phyloP scores from a whole-genome alignment of 2,888 invertebrate genomes.

The Brachyptera putata region DNA sequence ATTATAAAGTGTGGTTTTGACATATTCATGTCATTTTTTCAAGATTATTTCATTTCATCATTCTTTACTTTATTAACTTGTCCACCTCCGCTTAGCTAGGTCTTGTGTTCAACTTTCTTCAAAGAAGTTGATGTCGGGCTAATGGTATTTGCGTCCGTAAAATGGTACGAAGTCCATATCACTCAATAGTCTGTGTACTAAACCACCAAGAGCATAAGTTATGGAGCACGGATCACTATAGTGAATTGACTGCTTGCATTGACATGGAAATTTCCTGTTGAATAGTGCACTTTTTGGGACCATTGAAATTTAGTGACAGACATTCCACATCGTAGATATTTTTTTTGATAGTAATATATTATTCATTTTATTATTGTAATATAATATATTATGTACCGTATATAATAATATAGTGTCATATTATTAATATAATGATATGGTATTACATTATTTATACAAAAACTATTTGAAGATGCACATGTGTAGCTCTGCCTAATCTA shows the following conservation, averaged over 20 bases:
- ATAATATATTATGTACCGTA: too few species aligned
- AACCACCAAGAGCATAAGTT: neutral
- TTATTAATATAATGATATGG: too few species aligned
- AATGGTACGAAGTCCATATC: neutral
- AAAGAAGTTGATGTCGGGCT: conserved; percentile 11
- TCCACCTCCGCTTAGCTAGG: neutral
- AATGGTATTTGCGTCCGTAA: neutral
- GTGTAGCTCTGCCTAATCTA: too few species aligned
- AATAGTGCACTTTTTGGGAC: conserved; percentile 10
- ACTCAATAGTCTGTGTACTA: neutral
- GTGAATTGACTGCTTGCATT: neutral
- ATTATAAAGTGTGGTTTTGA: conserved; percentile 14
- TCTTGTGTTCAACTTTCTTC: neutral
- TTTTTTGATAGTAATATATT: neutral
- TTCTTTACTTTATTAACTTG: conserved; percentile 1
- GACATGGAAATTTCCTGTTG: conserved; percentile 15
- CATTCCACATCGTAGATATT: neutral
- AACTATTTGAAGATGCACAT: too few species aligned
- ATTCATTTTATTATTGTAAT: too few species aligned
- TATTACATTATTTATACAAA: too few species aligned
- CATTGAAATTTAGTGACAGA: neutral
- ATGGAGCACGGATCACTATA: conserved; percentile 2
- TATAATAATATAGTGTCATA: too few species aligned
- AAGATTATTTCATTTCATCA: neutral
- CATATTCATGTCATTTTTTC: conserved; percentile 18